Conservation (phyloP, 2,797 vertebrate genomes). For the Pachyuromys duprasi region DNA sequence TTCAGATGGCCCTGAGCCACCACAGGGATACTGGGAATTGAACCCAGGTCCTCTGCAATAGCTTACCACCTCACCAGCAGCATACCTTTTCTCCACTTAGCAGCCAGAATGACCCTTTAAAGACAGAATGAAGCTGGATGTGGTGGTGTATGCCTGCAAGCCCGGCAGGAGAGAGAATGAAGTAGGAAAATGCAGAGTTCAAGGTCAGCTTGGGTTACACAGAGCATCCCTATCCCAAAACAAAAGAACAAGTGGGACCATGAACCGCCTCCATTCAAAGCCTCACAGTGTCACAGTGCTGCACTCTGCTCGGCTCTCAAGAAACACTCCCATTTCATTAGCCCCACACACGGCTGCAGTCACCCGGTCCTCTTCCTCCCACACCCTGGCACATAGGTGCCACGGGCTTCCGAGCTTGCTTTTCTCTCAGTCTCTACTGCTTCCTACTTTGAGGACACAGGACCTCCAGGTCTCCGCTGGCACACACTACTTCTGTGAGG, state of each 20-base stretch:
- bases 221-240: not conserved
- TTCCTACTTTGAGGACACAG: not conserved
- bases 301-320: not conserved
- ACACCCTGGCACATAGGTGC: not conserved
- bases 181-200: not conserved
- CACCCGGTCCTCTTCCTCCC: not conserved
- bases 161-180: not conserved
- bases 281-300: too few species aligned
- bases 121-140: not conserved
- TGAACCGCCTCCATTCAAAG: not conserved
- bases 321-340: not conserved
- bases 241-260: not conserved
- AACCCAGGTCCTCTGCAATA: not conserved
- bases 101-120: not conserved
- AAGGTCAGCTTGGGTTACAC: not conserved
- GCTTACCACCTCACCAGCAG: not conserved
- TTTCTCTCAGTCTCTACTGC: not conserved
- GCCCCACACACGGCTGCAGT: not conserved
- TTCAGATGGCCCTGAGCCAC: not conserved
- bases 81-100: not conserved
- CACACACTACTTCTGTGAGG: not conserved
- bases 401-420: not conserved
- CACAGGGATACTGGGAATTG: not conserved
- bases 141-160: not conserved
- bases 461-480: not conserved